A percentile compares a stretch with the other conserved stretches of the same genome.
These are phyloP conservation scores for Nestor notabilis DNA, from an alignment of 2,113 vertebrate species.

Conservation along the genomic window DNA sequence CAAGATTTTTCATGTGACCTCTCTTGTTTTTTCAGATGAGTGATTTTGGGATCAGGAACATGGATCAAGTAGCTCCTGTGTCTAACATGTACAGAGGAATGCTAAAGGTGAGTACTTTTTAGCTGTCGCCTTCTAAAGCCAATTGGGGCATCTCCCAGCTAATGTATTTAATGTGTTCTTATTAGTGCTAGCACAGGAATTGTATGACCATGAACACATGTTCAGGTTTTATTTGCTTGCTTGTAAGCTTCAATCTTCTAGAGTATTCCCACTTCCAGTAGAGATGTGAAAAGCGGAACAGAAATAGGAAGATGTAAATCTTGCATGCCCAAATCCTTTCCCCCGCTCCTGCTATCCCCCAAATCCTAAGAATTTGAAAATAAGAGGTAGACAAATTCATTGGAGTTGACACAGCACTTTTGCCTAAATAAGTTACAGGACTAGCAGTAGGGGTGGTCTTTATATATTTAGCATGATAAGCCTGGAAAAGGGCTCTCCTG, in stretches of 20 bases:
- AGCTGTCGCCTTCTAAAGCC: not conserved
- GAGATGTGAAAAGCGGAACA: not conserved
- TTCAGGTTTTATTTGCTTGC: not conserved
- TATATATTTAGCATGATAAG: not conserved
- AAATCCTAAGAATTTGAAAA: not conserved
- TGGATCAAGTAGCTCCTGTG: constrained; percentile 87
- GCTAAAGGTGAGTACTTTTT: constrained; percentile 81
- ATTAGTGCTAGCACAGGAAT: not conserved
- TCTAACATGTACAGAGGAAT: constrained; percentile 75
- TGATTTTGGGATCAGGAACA: constrained; percentile 80
- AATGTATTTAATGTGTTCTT: not conserved
- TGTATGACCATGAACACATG: not conserved
- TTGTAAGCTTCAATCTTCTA: not conserved
- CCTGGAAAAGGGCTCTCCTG: not conserved
- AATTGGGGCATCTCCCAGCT: not conserved
- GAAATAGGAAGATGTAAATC: not conserved
- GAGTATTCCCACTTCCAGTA: not conserved
- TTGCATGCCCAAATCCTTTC: not conserved
- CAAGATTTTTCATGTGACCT: not conserved
- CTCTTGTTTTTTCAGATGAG: constrained; percentile 75
- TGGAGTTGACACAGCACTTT: not conserved
- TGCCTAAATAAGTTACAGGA: not conserved
- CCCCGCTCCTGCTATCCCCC: not conserved
- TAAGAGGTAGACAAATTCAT: not conserved
- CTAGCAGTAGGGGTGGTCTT: not conserved